phyloP scores from a whole-genome alignment of 2,113 vertebrate genomes.

The Sphaerodactylus townsendi region DNA sequence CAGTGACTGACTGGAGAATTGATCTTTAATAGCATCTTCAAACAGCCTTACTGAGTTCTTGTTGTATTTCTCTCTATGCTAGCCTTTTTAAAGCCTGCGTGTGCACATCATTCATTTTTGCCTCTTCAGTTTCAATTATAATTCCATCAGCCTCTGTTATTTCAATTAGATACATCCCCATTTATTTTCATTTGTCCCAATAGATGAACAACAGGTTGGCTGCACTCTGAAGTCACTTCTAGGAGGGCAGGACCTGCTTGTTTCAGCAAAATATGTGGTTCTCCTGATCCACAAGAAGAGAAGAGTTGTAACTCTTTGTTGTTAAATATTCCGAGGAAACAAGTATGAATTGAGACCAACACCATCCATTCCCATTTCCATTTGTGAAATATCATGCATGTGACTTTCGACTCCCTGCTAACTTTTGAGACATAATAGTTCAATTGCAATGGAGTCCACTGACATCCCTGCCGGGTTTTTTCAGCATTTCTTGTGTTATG shows the following conservation, averaged over 20 bases:
- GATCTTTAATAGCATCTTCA: too few species aligned
- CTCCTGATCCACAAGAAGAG: not conserved
- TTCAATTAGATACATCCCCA: not conserved
- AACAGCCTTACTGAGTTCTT: not conserved
- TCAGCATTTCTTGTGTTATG: constrained; percentile 94
- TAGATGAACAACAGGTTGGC: not conserved
- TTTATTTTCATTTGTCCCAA: not conserved
- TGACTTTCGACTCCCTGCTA: not conserved
- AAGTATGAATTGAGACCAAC: not conserved
- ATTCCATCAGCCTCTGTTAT: not conserved
- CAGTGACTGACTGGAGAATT: too few species aligned
- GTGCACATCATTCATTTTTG: not conserved
- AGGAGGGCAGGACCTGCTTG: not conserved
- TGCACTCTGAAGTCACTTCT: not conserved
- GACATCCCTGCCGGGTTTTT: constrained; percentile 36
- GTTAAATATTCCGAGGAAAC: not conserved
- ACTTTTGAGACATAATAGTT: not conserved
- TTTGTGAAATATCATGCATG: not conserved
- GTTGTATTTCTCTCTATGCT: not conserved
- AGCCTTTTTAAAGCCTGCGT: not conserved
- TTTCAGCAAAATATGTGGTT: not conserved
- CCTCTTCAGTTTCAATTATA: not conserved
- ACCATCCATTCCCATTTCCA: not conserved
- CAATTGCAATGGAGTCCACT: constrained; percentile 10
- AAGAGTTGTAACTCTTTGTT: not conserved